A percentile compares a stretch with the other conserved stretches of the same genome.
Conservation (phyloP, 2,888 invertebrate species). For the Andrena fulva region DNA sequence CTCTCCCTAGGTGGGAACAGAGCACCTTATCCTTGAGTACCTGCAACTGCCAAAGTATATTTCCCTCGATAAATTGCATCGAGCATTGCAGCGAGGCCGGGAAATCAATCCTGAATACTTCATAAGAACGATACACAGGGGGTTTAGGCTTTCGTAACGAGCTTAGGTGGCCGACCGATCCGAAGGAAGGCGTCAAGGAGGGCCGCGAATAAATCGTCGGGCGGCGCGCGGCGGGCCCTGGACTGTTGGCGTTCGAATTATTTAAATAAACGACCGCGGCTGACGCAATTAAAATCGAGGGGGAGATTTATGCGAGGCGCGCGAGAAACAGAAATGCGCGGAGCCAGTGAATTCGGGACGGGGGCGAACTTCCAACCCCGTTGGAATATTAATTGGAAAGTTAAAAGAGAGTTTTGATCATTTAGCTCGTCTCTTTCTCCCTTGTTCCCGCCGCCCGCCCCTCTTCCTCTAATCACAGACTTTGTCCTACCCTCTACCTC, state of each 20-base stretch:
- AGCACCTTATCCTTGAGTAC: background rate
- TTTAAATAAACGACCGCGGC: slow-evolving; percentile 77
- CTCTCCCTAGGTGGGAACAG: background rate
- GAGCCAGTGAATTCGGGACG: slow-evolving; percentile 29
- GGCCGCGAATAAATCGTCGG: slow-evolving; percentile 48
- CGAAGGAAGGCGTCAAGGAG: background rate
- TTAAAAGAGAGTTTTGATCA: slow-evolving; percentile 73
- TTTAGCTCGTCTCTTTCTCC: slow-evolving; percentile 39
- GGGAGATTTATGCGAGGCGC: slow-evolving; percentile 75
- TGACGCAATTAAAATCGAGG: slow-evolving; percentile 78
- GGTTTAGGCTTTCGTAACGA: slow-evolving; percentile 36
- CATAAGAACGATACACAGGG: slow-evolving; percentile 49
- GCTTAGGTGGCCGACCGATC: slow-evolving; percentile 5
- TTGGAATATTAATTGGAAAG: slow-evolving; percentile 79
- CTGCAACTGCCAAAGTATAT: slow-evolving; percentile 8
- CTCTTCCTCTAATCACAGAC: slow-evolving; percentile 28
- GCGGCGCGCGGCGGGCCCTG: slow-evolving; percentile 37
- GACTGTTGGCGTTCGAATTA: slow-evolving; percentile 73
- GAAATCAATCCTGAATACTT: slow-evolving; percentile 60
- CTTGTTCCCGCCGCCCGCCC: background rate
- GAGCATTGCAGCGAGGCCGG: slow-evolving; percentile 1
- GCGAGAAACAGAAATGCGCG: slow-evolving; percentile 52
- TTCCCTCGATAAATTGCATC: slow-evolving; percentile 34
- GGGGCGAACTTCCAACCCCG: slow-evolving; percentile 50
- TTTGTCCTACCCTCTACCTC: slow-evolving; percentile 19